These are phyloP conservation scores for Brachymystax lenok DNA, from an alignment of 2,797 vertebrate genomes.

Conservation along the genomic window DNA sequence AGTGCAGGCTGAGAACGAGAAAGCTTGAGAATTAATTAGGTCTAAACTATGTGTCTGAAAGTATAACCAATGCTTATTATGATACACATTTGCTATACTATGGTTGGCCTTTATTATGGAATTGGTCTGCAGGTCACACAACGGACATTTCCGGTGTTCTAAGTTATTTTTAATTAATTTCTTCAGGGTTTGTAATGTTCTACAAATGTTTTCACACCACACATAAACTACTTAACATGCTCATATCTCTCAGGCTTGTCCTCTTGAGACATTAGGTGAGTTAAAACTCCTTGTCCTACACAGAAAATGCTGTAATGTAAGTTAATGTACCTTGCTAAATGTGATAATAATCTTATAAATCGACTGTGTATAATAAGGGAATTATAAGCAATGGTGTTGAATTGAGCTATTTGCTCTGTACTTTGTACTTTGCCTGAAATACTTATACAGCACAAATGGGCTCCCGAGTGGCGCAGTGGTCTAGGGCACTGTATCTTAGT, in stretches of 20 bases:
- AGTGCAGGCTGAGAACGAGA: background rate
- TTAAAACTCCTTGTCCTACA: background rate
- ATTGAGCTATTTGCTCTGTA: background rate
- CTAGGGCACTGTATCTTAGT: too few species aligned
- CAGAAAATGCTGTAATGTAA: background rate
- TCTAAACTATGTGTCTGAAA: background rate
- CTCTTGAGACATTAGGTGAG: background rate
- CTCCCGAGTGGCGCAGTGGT: too few species aligned
- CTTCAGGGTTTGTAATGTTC: background rate
- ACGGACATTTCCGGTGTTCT: background rate
- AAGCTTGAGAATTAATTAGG: background rate
- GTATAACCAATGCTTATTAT: background rate
- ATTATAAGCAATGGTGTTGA: background rate
- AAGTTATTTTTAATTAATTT: background rate
- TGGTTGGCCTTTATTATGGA: background rate
- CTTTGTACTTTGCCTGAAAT: background rate
- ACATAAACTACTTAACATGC: background rate
- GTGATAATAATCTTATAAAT: background rate
- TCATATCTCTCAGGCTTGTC: background rate
- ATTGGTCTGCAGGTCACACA: background rate
- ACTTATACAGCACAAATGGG: background rate
- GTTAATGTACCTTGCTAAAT: background rate
- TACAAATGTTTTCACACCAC: constrained; percentile 1
- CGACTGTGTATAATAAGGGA: background rate
- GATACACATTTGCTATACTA: background rate